Evolutionary conservation across 2,113 vertebrate species (phyloP).

Genomic region (Raja brachyura): DNA sequence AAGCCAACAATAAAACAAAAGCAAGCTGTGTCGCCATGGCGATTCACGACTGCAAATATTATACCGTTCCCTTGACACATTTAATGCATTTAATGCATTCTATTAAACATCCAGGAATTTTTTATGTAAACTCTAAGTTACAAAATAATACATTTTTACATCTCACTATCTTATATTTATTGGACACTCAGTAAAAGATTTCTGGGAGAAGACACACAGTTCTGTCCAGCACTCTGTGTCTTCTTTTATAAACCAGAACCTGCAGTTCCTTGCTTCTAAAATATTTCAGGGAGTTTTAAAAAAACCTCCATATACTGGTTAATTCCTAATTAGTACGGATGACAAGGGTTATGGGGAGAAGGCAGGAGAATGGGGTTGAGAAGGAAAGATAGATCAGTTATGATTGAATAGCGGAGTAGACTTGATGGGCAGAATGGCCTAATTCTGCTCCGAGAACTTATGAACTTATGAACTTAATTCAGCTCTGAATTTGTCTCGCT

Average conservation of each 20-base stretch:
- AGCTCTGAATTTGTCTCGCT: neutral
- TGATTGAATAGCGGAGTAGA: no score
- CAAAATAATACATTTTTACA: neutral
- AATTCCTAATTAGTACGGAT: slow-evolving; percentile 1
- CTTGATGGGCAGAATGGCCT: no score
- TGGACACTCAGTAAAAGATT: neutral
- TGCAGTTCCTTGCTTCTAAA: no score
- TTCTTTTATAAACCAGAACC: no score
- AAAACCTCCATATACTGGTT: neutral
- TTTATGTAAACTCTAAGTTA: neutral
- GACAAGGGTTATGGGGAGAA: no score
- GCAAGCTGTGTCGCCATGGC: slow-evolving; percentile 23
- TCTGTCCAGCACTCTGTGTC: no score
- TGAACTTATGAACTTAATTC: neutral
- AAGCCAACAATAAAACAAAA: neutral
- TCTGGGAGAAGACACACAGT: no score
- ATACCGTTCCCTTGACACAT: neutral
- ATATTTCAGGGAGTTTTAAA: no score
- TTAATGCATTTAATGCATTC: neutral
- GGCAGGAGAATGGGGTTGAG: no score
- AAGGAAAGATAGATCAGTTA: no score
- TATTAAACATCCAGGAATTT: slow-evolving; percentile 9
- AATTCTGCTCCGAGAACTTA: neutral
- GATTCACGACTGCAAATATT: neutral
- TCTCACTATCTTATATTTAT: no score